phyloP scores from a whole-genome alignment of 2,113 vertebrate species.

The Atherinomorus stipes region DNA sequence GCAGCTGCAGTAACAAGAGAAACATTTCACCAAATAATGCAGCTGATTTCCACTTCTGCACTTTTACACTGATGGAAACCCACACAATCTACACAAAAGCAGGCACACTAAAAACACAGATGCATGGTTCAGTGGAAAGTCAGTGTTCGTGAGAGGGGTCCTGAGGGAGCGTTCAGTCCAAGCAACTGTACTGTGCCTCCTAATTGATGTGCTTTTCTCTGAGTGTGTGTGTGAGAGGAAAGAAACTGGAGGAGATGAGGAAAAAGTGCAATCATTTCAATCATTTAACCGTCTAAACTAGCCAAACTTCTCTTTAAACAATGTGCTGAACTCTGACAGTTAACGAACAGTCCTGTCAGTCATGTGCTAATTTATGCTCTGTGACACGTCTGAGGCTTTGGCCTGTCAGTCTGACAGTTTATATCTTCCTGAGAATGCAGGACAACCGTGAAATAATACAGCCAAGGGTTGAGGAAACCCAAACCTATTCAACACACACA shows the following conservation, averaged over 20 bases:
- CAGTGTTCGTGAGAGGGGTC: conserved; percentile 11
- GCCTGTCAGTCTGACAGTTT: conserved; percentile 46
- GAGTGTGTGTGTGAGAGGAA: conserved; percentile 1
- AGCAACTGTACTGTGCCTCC: conserved; percentile 48
- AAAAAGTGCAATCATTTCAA: conserved; percentile 5
- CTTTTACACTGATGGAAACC: neutral
- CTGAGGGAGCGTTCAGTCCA: conserved; percentile 33
- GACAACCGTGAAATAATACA: conserved; percentile 58
- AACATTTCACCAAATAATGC: neutral
- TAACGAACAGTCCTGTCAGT: conserved; percentile 58
- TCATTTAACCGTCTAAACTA: conserved; percentile 24
- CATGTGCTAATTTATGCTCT: conserved; percentile 54
- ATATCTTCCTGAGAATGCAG: conserved; percentile 34
- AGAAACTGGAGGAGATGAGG: neutral
- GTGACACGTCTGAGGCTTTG: conserved; percentile 16
- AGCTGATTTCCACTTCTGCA: neutral
- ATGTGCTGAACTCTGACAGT: conserved; percentile 24
- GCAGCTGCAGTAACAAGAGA: neutral
- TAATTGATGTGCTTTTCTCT: conserved; percentile 54
- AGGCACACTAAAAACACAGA: conserved; percentile 7
- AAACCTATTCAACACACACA: conserved; percentile 45
- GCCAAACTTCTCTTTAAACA: conserved; percentile 32
- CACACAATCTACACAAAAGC: neutral
- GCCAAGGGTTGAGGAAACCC: conserved; percentile 39
- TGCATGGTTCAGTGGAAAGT: conserved; percentile 27